phyloP scores from a whole-genome alignment of 2,113 vertebrate genomes.

The Ranitomeya variabilis region DNA sequence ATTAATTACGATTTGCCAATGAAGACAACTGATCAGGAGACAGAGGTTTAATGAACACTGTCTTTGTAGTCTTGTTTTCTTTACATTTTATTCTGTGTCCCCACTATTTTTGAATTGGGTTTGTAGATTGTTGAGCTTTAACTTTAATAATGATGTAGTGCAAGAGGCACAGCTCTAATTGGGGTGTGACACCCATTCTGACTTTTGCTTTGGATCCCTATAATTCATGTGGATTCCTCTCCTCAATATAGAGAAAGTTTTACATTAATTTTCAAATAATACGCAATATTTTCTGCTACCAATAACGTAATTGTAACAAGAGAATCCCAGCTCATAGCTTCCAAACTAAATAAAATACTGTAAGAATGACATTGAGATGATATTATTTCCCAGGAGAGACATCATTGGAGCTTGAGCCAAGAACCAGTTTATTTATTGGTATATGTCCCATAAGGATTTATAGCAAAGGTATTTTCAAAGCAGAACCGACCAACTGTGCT shows the following conservation, averaged over 20 bases:
- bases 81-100: too few species aligned
- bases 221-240: too few species aligned
- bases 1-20: too few species aligned
- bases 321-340: neutral
- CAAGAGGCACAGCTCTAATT: too few species aligned
- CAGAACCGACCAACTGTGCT: slow-evolving; percentile 1
- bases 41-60: too few species aligned
- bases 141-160: too few species aligned
- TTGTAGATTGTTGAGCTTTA: too few species aligned
- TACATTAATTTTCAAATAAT: neutral
- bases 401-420: neutral
- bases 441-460: slow-evolving; percentile 9
- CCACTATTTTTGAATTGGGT: too few species aligned
- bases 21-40: too few species aligned
- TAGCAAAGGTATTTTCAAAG: neutral
- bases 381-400: neutral
- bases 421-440: slow-evolving; percentile 18
- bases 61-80: too few species aligned
- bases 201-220: too few species aligned
- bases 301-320: neutral
- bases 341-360: neutral
- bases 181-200: too few species aligned
- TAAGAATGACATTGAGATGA: neutral
- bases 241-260: neutral
- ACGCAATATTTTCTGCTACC: neutral